These are phyloP conservation scores for Caenorhabditis uteleia DNA, from an alignment of 2,888 invertebrate species.

Conservation along the genomic window DNA sequence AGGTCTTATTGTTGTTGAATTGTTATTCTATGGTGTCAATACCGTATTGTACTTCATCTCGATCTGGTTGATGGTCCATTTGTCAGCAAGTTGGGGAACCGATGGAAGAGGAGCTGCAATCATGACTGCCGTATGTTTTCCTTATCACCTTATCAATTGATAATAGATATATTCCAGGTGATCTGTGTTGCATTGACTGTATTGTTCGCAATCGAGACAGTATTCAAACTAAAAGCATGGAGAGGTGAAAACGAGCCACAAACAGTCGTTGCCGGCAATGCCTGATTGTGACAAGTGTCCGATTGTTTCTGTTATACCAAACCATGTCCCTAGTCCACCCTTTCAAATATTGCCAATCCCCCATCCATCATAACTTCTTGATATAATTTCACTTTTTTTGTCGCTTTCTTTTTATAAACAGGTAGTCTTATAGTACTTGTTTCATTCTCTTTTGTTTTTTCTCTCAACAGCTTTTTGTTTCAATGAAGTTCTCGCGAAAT, in stretches of 20 bases:
- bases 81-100: slow-evolving; percentile 65
- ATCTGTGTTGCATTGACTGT: slow-evolving; percentile 66
- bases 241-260: slow-evolving; percentile 61
- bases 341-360: not conserved
- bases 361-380: no score
- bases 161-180: slow-evolving; percentile 47
- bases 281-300: no score
- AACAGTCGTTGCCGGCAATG: slow-evolving; percentile 24
- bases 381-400: no score
- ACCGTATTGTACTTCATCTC: slow-evolving; percentile 67
- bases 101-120: slow-evolving; percentile 68
- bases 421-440: no score
- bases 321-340: slow-evolving; percentile 2
- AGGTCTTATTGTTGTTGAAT: slow-evolving; percentile 67
- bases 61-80: slow-evolving; percentile 68
- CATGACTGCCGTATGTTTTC: slow-evolving; percentile 61
- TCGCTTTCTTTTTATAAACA: no score
- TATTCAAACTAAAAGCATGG: slow-evolving; percentile 67
- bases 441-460: no score
- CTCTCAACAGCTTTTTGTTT: no score
- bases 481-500: no score
- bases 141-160: not conserved
- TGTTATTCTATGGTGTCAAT: slow-evolving; percentile 68
- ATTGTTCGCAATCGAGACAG: slow-evolving; percentile 65
- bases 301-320: no score